Conservation (phyloP, 1,140 invertebrate species). For the Rhagoletis pomonella region DNA sequence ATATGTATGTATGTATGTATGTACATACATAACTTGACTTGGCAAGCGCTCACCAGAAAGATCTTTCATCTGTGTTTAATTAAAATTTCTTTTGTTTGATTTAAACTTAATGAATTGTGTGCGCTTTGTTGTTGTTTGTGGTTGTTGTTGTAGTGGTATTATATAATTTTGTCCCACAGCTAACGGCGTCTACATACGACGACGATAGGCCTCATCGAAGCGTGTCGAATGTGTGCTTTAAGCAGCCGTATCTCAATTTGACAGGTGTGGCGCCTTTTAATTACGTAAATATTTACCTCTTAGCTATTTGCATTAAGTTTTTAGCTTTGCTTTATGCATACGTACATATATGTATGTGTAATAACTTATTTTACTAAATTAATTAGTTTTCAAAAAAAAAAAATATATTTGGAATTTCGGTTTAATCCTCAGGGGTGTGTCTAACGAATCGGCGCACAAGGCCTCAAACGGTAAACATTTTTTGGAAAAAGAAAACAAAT, state of each 20-base stretch:
- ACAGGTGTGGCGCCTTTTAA: constrained; percentile 42
- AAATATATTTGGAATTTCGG: neutral
- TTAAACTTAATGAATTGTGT: constrained; percentile 21
- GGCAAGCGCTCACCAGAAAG: neutral
- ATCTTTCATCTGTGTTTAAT: constrained; percentile 26
- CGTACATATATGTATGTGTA: neutral
- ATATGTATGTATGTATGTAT: too few relatives aligned
- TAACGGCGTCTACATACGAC: neutral
- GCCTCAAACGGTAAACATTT: neutral
- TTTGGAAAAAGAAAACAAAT: too few relatives aligned
- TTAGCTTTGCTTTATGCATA: neutral
- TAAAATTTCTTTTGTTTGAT: constrained; percentile 51
- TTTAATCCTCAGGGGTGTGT: neutral
- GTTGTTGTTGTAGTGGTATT: too few relatives aligned
- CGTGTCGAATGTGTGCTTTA: constrained; percentile 34
- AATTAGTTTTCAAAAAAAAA: neutral
- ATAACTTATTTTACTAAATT: neutral
- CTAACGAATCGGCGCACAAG: neutral
- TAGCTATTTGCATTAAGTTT: neutral
- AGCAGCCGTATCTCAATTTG: constrained; percentile 11
- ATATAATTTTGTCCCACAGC: constrained; percentile 22
- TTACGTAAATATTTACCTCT: neutral
- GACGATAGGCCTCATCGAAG: neutral
- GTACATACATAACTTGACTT: neutral
- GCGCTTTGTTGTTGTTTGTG: neutral